These are phyloP conservation scores for Automeris io DNA, from an alignment of 2,888 invertebrate genomes.

Conservation along the genomic window DNA sequence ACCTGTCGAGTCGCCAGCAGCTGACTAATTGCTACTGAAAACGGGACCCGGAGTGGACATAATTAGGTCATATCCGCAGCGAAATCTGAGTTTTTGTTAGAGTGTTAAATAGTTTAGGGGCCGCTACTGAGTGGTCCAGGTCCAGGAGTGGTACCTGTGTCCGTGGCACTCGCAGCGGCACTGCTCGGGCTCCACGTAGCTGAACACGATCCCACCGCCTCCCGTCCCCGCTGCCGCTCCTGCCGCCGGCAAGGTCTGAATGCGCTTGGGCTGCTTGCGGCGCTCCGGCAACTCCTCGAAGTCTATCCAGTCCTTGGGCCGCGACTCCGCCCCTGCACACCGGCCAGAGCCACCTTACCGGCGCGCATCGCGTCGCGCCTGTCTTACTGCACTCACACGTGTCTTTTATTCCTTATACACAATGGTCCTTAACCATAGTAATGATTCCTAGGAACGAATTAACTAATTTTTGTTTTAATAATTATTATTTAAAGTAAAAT, in stretches of 20 bases:
- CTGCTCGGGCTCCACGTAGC: conserved; percentile 91
- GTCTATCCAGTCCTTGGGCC: conserved; percentile 85
- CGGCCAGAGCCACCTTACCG: too few relatives aligned
- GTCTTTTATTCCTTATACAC: too few relatives aligned
- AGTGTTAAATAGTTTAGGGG: neutral
- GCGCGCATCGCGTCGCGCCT: neutral
- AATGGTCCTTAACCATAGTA: too few relatives aligned
- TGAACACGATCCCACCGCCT: conserved; percentile 64
- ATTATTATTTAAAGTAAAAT: too few relatives aligned
- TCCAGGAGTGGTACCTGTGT: conserved; percentile 33
- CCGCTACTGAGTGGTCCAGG: conserved; percentile 33
- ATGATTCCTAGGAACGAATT: too few relatives aligned
- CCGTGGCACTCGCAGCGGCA: conserved; percentile 93
- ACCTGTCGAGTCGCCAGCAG: too few relatives aligned
- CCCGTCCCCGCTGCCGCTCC: conserved; percentile 52
- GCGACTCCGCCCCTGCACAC: conserved; percentile 29
- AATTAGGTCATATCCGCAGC: too few relatives aligned
- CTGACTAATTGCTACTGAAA: too few relatives aligned
- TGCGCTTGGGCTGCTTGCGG: conserved; percentile 87
- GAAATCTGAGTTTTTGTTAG: too few relatives aligned
- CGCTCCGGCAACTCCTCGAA: conserved; percentile 92
- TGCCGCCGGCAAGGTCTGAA: conserved; percentile 85
- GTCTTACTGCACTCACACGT: too few relatives aligned
- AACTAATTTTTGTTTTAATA: too few relatives aligned
- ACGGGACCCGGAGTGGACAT: too few relatives aligned